Percentiles rank a stretch among this genome's conserved stretches.
These are phyloP conservation scores for Parauchenoglanis ngamensis DNA, from an alignment of 2,797 vertebrate genomes.

Conservation along the genomic window DNA sequence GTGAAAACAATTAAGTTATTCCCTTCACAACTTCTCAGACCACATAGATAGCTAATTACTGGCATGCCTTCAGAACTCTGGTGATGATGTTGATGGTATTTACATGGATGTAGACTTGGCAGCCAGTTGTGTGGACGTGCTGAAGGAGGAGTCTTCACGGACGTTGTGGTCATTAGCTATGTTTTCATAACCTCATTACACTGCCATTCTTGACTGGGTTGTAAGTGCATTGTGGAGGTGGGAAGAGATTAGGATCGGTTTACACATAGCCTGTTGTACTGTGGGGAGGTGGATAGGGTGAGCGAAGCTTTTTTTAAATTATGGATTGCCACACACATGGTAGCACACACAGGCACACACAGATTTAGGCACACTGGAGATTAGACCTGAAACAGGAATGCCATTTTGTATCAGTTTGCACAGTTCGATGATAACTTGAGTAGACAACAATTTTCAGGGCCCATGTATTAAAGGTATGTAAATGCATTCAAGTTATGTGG, in stretches of 20 bases:
- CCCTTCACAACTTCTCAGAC: slow-evolving; percentile 8
- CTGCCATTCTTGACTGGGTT: slow-evolving; percentile 45
- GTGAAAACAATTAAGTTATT: slow-evolving; percentile 14
- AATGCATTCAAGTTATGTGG: background rate
- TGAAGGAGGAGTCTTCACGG: slow-evolving; percentile 40
- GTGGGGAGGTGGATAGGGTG: slow-evolving; percentile 3
- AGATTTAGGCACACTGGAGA: background rate
- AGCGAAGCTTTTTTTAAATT: background rate
- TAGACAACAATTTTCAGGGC: background rate
- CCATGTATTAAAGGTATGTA: background rate
- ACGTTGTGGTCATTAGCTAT: slow-evolving; percentile 34
- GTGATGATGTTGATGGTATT: slow-evolving; percentile 35
- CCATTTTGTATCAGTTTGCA: background rate
- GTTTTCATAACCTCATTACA: slow-evolving; percentile 61
- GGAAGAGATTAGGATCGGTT: slow-evolving; percentile 48
- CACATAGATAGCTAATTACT: slow-evolving; percentile 33
- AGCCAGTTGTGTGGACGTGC: slow-evolving; percentile 36
- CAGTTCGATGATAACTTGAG: background rate
- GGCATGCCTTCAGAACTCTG: background rate
- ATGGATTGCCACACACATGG: background rate
- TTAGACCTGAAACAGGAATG: slow-evolving; percentile 7
- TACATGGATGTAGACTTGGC: slow-evolving; percentile 27
- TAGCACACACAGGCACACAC: background rate
- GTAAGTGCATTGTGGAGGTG: slow-evolving; percentile 49
- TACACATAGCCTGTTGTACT: slow-evolving; percentile 24